Percentiles rank a stretch among this genome's conserved stretches.
phyloP scores from a whole-genome alignment of 2,888 invertebrate genomes.

The Megamerina dolium region DNA sequence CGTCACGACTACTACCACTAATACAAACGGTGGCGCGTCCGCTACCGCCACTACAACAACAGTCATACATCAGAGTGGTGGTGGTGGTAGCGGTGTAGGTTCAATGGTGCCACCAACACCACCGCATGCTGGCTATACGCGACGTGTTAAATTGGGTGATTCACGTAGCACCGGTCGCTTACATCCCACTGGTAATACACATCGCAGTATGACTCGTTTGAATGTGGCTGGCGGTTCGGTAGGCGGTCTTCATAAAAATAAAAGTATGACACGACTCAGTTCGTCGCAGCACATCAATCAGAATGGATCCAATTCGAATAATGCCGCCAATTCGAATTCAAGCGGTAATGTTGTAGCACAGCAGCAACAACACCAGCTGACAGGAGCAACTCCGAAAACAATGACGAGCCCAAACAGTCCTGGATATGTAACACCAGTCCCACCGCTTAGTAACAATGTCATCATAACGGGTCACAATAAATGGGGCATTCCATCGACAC shows the following conservation, averaged over 20 bases:
- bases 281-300: constrained; percentile 71
- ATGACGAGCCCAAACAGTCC: constrained; percentile 32
- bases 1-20: constrained; percentile 20
- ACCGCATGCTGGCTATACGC: constrained; percentile 53
- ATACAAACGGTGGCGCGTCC: neutral
- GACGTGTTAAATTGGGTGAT: constrained; percentile 63
- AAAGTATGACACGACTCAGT: constrained; percentile 75
- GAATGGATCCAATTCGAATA: constrained; percentile 47
- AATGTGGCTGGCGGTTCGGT: constrained; percentile 71
- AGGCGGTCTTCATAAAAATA: constrained; percentile 74
- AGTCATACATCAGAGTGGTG: constrained; percentile 4
- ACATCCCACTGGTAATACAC: constrained; percentile 65
- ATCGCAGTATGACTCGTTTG: constrained; percentile 72
- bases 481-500: constrained; percentile 52
- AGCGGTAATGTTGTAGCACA: constrained; percentile 45
- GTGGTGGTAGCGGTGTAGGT: constrained; percentile 13
- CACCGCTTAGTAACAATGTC: constrained; percentile 50
- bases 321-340: constrained; percentile 32
- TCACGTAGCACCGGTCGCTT: constrained; percentile 69
- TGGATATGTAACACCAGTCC: constrained; percentile 46
- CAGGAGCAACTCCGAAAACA: constrained; percentile 18
- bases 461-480: constrained; percentile 53
- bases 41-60: neutral
- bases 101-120: constrained; percentile 35
- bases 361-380: constrained; percentile 28